A percentile compares a stretch with the other conserved stretches of the same genome.
phyloP scores from a whole-genome alignment of 2,888 invertebrate genomes.

The Perdita meconis region DNA sequence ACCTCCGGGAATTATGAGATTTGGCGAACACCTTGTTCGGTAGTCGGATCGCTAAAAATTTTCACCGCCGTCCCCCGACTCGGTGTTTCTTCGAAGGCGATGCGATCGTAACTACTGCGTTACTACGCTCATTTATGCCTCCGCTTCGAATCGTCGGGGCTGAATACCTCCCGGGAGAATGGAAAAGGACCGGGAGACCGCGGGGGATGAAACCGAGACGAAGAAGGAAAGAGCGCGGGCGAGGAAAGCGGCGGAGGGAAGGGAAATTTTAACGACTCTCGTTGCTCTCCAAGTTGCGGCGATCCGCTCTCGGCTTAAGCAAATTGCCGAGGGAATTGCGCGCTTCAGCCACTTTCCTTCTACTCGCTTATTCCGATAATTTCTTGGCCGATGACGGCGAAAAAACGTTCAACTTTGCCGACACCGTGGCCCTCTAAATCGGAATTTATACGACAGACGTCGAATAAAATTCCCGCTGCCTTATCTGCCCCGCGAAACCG shows the following conservation, averaged over 20 bases:
- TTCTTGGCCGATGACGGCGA: constrained; percentile 55
- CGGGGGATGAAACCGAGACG: neutral
- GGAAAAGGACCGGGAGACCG: constrained; percentile 3
- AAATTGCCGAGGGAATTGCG: constrained; percentile 71
- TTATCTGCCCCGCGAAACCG: neutral
- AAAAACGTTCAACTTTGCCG: constrained; percentile 29
- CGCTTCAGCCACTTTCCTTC: constrained; percentile 65
- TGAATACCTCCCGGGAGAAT: constrained; percentile 52
- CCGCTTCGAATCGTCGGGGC: constrained; percentile 53
- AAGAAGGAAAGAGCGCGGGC: constrained; percentile 3
- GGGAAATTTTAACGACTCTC: constrained; percentile 71
- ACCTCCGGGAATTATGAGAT: constrained; percentile 54
- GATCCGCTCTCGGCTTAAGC: constrained; percentile 70
- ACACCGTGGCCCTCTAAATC: constrained; percentile 26
- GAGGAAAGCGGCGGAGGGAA: neutral
- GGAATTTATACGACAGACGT: constrained; percentile 32
- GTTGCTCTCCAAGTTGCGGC: constrained; percentile 66
- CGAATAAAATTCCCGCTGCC: constrained; percentile 2
- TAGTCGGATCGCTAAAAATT: constrained; percentile 9
- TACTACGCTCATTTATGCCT: constrained; percentile 57
- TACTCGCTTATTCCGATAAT: constrained; percentile 68
- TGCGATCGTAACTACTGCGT: constrained; percentile 53
- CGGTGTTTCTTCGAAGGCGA: constrained; percentile 14
- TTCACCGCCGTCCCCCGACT: neutral
- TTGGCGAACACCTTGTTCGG: constrained; percentile 26